Evolutionary conservation across 2,888 invertebrate species (phyloP).

Genomic region (Mimas tiliae): DNA sequence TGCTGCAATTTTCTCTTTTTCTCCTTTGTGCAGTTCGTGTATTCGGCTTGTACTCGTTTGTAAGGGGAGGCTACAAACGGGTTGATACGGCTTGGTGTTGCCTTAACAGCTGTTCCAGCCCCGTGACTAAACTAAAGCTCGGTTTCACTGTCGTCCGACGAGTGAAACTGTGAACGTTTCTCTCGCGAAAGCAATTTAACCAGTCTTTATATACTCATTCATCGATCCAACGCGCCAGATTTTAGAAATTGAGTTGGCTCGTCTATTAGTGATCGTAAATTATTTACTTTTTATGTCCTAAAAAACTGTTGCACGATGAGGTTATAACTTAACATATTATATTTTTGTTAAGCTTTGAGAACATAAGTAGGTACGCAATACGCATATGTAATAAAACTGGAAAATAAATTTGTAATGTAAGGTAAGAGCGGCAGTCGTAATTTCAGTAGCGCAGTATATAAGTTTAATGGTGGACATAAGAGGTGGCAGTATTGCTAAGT

Average conservation of each 20-base stretch:
- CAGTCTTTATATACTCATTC: conserved; percentile 49
- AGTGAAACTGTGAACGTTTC: conserved; percentile 76
- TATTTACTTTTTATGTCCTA: background rate
- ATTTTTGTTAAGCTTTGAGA: background rate
- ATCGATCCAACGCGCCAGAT: conserved; percentile 19
- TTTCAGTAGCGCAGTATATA: conserved; percentile 54
- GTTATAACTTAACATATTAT: background rate
- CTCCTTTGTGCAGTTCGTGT: background rate
- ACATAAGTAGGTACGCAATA: too few species aligned
- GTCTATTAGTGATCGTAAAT: background rate
- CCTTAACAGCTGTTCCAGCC: conserved; percentile 15
- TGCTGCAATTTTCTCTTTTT: background rate
- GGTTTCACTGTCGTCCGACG: conserved; percentile 63
- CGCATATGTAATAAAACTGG: conserved; percentile 25
- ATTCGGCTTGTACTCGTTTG: conserved; percentile 9
- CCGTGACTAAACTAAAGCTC: conserved; percentile 47
- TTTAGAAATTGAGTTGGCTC: background rate
- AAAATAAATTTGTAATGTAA: conserved; percentile 43
- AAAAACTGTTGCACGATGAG: background rate
- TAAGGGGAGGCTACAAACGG: background rate
- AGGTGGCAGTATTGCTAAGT: conserved; percentile 72
- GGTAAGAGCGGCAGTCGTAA: conserved; percentile 51
- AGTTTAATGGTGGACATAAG: conserved; percentile 67
- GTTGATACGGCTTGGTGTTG: conserved; percentile 12
- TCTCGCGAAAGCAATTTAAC: conserved; percentile 74